Percentiles rank a stretch among this genome's conserved stretches.
Conservation (phyloP, 2,888 invertebrate genomes). For the Meandrusa payeni region DNA sequence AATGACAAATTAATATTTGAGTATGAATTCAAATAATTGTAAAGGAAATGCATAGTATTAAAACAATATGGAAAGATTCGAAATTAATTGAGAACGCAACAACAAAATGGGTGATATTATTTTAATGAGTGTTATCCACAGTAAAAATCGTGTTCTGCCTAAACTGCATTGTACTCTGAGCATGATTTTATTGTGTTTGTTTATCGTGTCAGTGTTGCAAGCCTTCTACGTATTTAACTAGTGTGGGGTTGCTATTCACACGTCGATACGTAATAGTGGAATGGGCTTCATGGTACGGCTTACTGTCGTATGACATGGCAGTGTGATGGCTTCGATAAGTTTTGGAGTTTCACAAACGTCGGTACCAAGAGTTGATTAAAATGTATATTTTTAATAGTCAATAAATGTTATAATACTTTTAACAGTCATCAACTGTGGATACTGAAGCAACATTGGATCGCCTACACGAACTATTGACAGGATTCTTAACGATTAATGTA, state of each 20-base stretch:
- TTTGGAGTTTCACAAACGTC: constrained; percentile 38
- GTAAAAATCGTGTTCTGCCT: constrained; percentile 26
- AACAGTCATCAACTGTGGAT: constrained; percentile 20
- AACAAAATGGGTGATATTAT: constrained; percentile 39
- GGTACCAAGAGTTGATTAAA: constrained; percentile 28
- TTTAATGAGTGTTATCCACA: constrained; percentile 42
- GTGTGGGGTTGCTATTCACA: constrained; percentile 59
- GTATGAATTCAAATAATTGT: constrained; percentile 25
- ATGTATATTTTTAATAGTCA: background rate
- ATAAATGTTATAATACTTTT: background rate
- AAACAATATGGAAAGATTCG: constrained; percentile 21
- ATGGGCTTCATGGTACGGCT: constrained; percentile 40
- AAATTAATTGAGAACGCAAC: constrained; percentile 28
- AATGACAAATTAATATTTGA: constrained; percentile 5
- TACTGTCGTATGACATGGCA: constrained; percentile 45
- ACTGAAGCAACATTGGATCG: constrained; percentile 30
- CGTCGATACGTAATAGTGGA: constrained; percentile 39
- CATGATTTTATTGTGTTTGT: constrained; percentile 47
- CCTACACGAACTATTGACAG: constrained; percentile 43
- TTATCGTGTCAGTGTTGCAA: constrained; percentile 66
- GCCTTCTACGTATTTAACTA: constrained; percentile 59
- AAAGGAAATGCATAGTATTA: constrained; percentile 31
- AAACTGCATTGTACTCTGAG: constrained; percentile 31
- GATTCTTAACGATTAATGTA: constrained; percentile 38
- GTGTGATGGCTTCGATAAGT: constrained; percentile 55